phyloP scores from a whole-genome alignment of 2,888 invertebrate species.

The Melanostoma mellinum region DNA sequence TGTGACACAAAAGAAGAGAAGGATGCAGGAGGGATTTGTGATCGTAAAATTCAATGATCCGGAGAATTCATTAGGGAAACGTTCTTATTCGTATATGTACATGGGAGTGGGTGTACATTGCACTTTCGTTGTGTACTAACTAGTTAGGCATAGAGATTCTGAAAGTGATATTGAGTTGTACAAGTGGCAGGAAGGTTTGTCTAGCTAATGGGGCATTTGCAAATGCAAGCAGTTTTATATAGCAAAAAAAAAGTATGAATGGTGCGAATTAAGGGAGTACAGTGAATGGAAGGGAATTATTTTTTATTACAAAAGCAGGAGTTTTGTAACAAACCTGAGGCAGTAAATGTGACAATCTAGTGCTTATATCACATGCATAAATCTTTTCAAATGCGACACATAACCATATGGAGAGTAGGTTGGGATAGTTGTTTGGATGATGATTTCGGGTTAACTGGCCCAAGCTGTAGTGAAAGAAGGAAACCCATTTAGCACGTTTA shows the following conservation, averaged over 20 bases:
- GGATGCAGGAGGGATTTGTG: slow-evolving; percentile 12
- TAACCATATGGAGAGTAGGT: no score
- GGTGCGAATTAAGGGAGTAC: not conserved
- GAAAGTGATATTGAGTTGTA: slow-evolving; percentile 69
- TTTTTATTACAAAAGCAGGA: not conserved
- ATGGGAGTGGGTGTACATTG: slow-evolving; percentile 40
- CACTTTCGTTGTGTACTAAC: slow-evolving; percentile 39
- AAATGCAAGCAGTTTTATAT: no score
- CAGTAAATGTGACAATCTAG: no score
- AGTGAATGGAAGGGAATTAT: slow-evolving; percentile 24
- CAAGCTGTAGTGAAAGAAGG: no score
- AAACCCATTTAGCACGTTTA: no score
- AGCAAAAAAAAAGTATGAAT: no score
- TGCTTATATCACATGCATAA: no score
- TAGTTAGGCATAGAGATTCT: slow-evolving; percentile 49
- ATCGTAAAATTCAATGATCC: slow-evolving; percentile 71
- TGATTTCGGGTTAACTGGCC: no score
- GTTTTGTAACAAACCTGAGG: no score
- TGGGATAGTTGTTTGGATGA: no score
- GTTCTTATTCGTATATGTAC: slow-evolving; percentile 16
- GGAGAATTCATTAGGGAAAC: slow-evolving; percentile 64
- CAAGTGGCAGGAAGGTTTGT: slow-evolving; percentile 61
- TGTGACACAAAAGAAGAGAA: not conserved
- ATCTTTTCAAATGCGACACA: no score
- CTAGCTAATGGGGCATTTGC: slow-evolving; percentile 57